A percentile compares a stretch with the other conserved stretches of the same genome.
Evolutionary conservation across 2,113 vertebrate genomes (phyloP).

Genomic region (Dasyurus viverrinus): DNA sequence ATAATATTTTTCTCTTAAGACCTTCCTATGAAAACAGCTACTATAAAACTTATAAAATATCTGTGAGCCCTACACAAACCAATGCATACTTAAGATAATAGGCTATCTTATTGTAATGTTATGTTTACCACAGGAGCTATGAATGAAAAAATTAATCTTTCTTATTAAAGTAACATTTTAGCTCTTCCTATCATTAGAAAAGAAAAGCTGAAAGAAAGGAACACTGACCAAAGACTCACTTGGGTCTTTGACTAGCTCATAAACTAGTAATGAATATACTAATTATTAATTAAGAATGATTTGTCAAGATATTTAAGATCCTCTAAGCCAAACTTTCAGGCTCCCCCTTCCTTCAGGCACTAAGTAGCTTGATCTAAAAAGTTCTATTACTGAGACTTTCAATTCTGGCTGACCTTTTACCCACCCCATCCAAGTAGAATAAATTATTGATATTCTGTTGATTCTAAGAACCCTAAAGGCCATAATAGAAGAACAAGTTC

Average conservation of each 20-base stretch:
- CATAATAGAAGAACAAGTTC: neutral
- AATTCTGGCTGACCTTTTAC: slow-evolving; percentile 15
- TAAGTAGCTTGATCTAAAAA: neutral
- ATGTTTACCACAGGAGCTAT: slow-evolving; percentile 58
- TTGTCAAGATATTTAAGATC: slow-evolving; percentile 37
- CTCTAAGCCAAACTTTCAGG: neutral
- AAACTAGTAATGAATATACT: slow-evolving; percentile 22
- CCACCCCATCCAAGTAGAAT: neutral
- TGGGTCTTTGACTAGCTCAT: slow-evolving; percentile 14
- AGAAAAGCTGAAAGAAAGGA: slow-evolving; percentile 51
- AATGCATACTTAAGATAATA: slow-evolving; percentile 9
- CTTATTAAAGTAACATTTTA: slow-evolving; percentile 55
- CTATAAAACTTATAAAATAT: neutral
- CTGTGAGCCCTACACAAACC: neutral
- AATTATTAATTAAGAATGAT: slow-evolving; percentile 22
- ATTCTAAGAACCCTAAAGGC: neutral
- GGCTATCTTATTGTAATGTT: neutral
- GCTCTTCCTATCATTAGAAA: slow-evolving; percentile 43
- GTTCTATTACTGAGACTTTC: neutral
- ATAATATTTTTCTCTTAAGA: neutral
- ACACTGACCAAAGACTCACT: neutral
- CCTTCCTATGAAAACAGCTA: neutral
- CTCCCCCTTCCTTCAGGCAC: neutral
- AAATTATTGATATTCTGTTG: neutral
- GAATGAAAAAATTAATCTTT: slow-evolving; percentile 55